Evolutionary conservation across 1,140 invertebrate species (phyloP), one percentile per base, ranked within the genome.

Genomic region (Scaptomyza montana): DNA sequence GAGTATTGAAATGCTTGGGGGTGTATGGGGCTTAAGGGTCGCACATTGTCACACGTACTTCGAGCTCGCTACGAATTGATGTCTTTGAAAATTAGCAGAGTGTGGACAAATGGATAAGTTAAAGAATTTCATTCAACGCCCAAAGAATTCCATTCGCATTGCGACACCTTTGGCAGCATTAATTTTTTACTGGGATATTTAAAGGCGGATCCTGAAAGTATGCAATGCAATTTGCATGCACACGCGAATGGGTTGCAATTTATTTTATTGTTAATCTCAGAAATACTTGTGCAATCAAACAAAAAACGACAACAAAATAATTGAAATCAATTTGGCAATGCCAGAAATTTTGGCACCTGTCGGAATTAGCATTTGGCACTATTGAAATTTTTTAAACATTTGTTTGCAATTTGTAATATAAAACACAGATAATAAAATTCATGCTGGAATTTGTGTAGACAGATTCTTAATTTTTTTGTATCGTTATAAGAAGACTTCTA

Each of bases 51-150:
- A 87, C 82, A 87, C 82, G 82, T 87, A 89, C 74, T 86, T 86
- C 53, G 65, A 45, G 69, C 74, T 46, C 59, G 54, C 57, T 57
- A n/a, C 45, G 72, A 89, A 87, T 89, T 84, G 82, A 87, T 87
- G 82, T 84, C 82, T 87, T 89, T 89, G 82, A 87, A 87, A 87
- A 87, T 87, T 87, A 87, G 82, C 82, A 79, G 68, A 39, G 33
- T 36, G 30, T 71, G 57, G 54, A 65, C 54, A 63, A 62, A 63
- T 54, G 66, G 69, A 36, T 53, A 54, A 46, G 49, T 53, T 45
- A 68, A 68, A 39, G 70, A 68, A 73, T 68, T 60, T 50, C 61
- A 70, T 67, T 53, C 47, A 65, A 68, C 33, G 56, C 13, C 30
- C 28, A 4, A 33, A 33, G 39, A 45, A 50, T 50, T 47, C 56